A percentile compares a stretch with the other conserved stretches of the same genome.
phyloP scores from a whole-genome alignment of 1,140 invertebrate genomes.

The Bombus superbus region DNA sequence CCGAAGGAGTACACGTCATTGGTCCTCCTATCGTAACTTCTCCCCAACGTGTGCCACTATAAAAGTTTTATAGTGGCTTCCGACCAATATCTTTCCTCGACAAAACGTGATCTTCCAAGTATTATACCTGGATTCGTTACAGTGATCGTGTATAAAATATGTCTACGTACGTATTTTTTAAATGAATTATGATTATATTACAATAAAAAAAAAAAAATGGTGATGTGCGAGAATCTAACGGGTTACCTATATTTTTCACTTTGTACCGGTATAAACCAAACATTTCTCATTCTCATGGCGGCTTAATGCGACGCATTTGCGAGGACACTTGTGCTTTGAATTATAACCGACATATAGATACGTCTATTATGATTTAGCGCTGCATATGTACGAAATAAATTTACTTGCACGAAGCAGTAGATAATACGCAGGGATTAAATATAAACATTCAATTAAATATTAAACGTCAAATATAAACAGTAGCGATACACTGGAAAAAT shows the following conservation, averaged over 20 bases:
- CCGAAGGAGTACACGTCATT: constrained; percentile 55
- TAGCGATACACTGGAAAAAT: too few species aligned
- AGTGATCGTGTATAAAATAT: background rate
- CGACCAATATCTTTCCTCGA: constrained; percentile 61
- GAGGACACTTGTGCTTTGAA: background rate
- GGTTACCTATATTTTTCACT: background rate
- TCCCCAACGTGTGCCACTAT: constrained; percentile 52
- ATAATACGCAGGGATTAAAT: background rate
- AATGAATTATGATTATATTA: background rate
- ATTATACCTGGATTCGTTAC: constrained; percentile 15
- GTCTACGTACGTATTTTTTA: background rate
- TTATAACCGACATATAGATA: background rate
- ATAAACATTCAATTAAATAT: too few species aligned
- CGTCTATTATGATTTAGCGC: background rate
- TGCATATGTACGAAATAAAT: background rate
- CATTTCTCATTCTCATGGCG: background rate
- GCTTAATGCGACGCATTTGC: background rate
- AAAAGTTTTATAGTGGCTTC: constrained; percentile 65
- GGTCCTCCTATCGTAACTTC: constrained; percentile 57
- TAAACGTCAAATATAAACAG: too few species aligned
- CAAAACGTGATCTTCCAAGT: constrained; percentile 3
- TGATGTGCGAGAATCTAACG: background rate
- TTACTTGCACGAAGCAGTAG: background rate
- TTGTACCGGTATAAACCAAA: background rate
- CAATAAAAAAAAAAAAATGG: background rate